phyloP scores from a whole-genome alignment of 2,888 invertebrate genomes.

The Axea sp. region DNA sequence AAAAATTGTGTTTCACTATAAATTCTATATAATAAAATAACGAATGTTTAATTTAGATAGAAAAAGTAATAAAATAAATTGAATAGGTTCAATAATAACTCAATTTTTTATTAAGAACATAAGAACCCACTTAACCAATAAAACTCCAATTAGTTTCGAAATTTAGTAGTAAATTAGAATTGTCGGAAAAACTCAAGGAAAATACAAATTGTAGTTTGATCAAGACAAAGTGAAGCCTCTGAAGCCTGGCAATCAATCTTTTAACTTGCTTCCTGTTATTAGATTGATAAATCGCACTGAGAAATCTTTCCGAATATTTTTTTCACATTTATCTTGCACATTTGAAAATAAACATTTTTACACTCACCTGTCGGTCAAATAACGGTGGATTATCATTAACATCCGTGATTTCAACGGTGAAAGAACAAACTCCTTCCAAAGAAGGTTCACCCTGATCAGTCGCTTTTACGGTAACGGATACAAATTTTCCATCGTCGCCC shows the following conservation, averaged over 20 bases:
- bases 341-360: no score
- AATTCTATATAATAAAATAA: no score
- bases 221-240: background rate
- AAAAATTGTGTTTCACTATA: no score
- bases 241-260: background rate
- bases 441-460: conserved; percentile 99
- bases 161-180: background rate
- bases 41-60: no score
- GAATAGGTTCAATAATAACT: no score
- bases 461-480: conserved; percentile 97
- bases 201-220: background rate
- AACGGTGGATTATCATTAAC: conserved; percentile 98
- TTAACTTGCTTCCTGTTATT: background rate
- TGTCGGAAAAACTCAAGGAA: background rate
- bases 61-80: no score
- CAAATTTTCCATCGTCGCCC: conserved; percentile 97
- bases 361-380: conserved; percentile 93
- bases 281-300: no score
- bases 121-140: no score
- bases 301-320: no score
- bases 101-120: no score
- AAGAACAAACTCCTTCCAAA: conserved; percentile 98
- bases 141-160: no score
- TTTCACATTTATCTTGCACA: no score
- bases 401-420: conserved; percentile 98